These are phyloP conservation scores for Paramisgurnus dabryanus DNA, from an alignment of 2,113 vertebrate genomes.

Conservation along the genomic window DNA sequence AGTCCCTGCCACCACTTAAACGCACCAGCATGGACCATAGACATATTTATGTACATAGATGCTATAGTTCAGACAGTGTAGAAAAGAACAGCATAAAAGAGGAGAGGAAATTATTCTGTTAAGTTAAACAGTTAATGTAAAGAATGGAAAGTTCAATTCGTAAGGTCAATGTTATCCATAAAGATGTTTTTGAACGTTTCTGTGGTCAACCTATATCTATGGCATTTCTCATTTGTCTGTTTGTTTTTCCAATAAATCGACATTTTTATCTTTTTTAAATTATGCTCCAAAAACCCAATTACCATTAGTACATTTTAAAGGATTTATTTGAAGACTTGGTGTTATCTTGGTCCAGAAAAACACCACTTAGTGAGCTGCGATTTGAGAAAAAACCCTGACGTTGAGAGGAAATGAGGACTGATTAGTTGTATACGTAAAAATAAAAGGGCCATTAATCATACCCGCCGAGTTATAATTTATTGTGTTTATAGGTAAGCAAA, in stretches of 20 bases:
- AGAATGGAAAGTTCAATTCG: too few species aligned
- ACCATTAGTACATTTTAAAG: background rate
- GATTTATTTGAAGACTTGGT: background rate
- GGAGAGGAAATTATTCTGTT: too few species aligned
- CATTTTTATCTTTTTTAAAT: background rate
- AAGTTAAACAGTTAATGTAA: too few species aligned
- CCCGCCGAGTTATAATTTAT: background rate
- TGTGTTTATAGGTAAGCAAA: slow-evolving; percentile 1
- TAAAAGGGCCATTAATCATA: background rate
- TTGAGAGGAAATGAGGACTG: background rate
- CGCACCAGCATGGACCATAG: too few species aligned
- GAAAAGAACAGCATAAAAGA: too few species aligned
- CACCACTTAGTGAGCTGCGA: background rate
- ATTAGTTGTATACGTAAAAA: slow-evolving; percentile 1
- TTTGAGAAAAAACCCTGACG: background rate
- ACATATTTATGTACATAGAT: too few species aligned
- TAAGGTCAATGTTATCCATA: too few species aligned
- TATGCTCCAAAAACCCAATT: background rate
- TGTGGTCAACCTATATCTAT: background rate
- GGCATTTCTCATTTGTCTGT: background rate
- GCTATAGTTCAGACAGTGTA: too few species aligned
- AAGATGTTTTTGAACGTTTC: too few species aligned
- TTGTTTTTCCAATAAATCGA: background rate
- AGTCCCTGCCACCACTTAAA: too few species aligned
- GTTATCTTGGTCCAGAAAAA: background rate